phyloP scores from a whole-genome alignment of 2,888 invertebrate genomes.

The Hartigia nigra region DNA sequence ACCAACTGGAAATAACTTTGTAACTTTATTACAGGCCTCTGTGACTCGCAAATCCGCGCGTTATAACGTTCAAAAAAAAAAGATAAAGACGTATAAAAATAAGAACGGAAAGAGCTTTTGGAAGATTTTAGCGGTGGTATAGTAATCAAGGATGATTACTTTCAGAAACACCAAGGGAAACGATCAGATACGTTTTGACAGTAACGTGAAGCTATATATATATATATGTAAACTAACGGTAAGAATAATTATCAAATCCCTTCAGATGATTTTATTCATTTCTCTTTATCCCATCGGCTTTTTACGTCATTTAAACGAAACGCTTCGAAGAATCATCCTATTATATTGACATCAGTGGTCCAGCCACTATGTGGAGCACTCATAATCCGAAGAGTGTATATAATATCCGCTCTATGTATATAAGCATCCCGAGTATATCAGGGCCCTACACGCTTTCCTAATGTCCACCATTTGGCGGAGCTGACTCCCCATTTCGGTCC shows the following conservation, averaged over 20 bases:
- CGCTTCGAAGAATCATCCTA: constrained; percentile 44
- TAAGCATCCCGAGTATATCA: background rate
- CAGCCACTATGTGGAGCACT: background rate
- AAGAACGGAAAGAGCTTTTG: background rate
- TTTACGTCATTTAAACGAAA: background rate
- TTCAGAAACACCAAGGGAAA: background rate
- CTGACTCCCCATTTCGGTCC: constrained; percentile 15
- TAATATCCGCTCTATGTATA: background rate
- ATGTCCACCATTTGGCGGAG: constrained; percentile 46
- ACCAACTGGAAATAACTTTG: constrained; percentile 59
- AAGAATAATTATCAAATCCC: background rate
- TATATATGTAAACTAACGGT: background rate
- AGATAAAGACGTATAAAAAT: background rate
- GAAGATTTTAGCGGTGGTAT: background rate
- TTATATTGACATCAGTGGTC: constrained; percentile 54
- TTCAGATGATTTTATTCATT: background rate
- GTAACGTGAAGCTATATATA: background rate
- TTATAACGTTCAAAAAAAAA: background rate
- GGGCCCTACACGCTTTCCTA: constrained; percentile 35
- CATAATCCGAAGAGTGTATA: background rate
- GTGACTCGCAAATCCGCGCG: constrained; percentile 32
- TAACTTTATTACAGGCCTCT: constrained; percentile 54
- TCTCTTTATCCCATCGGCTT: background rate
- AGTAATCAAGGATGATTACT: background rate
- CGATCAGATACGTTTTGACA: background rate